Evolutionary conservation across 2,113 vertebrate species (phyloP), one percentile per base, ranked within the genome.

Genomic region (Crocuta crocuta): DNA sequence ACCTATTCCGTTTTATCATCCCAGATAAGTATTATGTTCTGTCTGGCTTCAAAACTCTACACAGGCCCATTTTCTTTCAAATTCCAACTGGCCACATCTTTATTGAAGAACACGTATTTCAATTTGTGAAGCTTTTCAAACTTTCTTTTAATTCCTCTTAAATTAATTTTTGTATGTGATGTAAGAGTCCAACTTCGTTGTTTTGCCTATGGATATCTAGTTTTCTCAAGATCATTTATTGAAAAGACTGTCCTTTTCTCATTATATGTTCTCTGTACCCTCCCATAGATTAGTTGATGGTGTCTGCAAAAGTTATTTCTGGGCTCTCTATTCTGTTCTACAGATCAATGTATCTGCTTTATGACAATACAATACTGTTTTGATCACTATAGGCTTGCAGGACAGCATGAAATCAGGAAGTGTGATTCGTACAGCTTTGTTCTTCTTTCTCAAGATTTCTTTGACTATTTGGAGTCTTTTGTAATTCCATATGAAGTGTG

Each of bases 1-100:
- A 16, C 10, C 3, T 0, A 26, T 31, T 10, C 10, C 35, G 5
- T n/a, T 16, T 2, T 4, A 24, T 45, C 11, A 7, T 65, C 43
- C n/a, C 50, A 19, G 11, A 15, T 48, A 26, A 13, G 1, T 24
- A 1, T 19, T 19, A 0, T 7, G 7, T 86, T 39, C 24, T 55
- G 4, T 35, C 19, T 35, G 21, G 1, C 50, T 45, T 71, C 6
- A 2, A 5, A 17, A 31, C 26, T 21, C 15, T 82, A 26, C 17
- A 24, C 65, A 71, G 28, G 26, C 16, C 17, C 45, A 1, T 66
- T 4, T 74, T 31, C 4, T 43, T 33, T 68, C 43, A 2, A 16
- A 6, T 63, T 33, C 19, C 2, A 76, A 7, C 17, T 31, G 33
- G 12, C 5, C 2, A 24, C 11, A n/a, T 28, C 43, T 17, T 12